Evolutionary conservation across 2,113 vertebrate genomes (phyloP), one percentile per base, ranked within the genome.

Genomic region (Hystrix cristata): DNA sequence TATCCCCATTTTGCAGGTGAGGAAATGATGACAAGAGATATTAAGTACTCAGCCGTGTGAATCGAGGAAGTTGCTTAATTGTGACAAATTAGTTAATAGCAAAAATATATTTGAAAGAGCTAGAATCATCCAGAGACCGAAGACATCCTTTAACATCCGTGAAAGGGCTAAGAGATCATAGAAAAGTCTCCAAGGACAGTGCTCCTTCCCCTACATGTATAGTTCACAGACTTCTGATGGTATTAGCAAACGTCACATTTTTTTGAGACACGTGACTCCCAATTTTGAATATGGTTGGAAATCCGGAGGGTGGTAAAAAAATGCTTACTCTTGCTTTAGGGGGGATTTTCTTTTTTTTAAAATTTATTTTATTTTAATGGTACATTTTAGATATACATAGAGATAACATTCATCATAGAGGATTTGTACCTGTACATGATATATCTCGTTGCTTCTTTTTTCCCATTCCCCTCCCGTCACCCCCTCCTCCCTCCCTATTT

Each of bases 291-390:
- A 38, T 23, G 71, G 18, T 69, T 69, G 43, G 60, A 87, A 74
- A 81, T 71, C 55, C 79, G 65, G 53, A 5, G 13, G 57, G 27
- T 3, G 14, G 12, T 62, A 29, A 93, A 85, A 94, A 91, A 88
- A 48, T 29, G n/a, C 72, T 93, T 46, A 16, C n/a, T 93, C 14
- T 95, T 86, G 59, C 51, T 92, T 87, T 31, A n/a, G 67, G 27
- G n/a, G n/a, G n/a, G n/a, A n/a, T n/a, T n/a, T n/a, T n/a, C n/a
- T n/a, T 38, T 38, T 38, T 38, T 38, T 38, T 38, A 38, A 38
- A 38, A 38, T 38, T 38, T 38, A 38, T 38, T 38, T 38, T 38
- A 38, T 38, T 38, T 38, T 38, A 38, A 38, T 38, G 38, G 38
- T 38, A 38, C 38, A 38, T 38, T 38, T 38, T 38, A 38, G 38